Base-by-base conservation (phyloP, 2,888 invertebrate genomes). In the Archips xylosteana region DNA sequence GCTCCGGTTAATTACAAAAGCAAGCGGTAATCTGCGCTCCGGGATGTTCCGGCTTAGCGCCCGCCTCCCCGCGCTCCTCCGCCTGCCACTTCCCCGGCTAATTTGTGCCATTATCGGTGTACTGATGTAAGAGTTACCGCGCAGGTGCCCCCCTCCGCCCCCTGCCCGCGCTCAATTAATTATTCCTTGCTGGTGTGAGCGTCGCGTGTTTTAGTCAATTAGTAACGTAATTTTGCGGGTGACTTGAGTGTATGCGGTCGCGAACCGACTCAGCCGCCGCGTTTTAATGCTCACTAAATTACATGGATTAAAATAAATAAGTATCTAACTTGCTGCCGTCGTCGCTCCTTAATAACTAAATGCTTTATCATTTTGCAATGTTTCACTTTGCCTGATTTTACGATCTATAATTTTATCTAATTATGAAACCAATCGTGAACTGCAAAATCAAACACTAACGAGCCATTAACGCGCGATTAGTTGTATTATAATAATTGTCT, bases 1-100 rank as follows among this genome's bases (percentile, higher is more conserved):
- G 94, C 94, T 92, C 91, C 93, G 93, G 94, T 94, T 94, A 94
- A 94, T 94, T 94, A 94, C 94, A 94, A 94, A 94, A 94, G 94
- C 94, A 94, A 94, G 94, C 94, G 94, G 94, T 94, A 94, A 94
- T 94, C 94, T 94, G 94, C 94, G 93, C 94, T 91, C 92, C 89
- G 94, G 94, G 94, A 94, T 94, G 94, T 94, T 93, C 94, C 93
- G 93, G 94, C 93, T 93, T 94, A 93, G 91, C 92, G 91, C 90
- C 90, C 92, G 92, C 85, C 76, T 78, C 70, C 75, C 75, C 72
- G 76, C 77, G 59, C 61, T 74, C 85, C 83, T 81, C 85, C 89
- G 84, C 89, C 89, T 87, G 89, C 92, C 92, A 89, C 92, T 92
- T 92, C 91, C 93, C 92, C 85, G 92, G 92, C 92, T 94, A 94